A percentile compares a stretch with the other conserved stretches of the same genome.
Evolutionary conservation across 2,888 invertebrate species (phyloP).

Genomic region (Anticlea derivata): DNA sequence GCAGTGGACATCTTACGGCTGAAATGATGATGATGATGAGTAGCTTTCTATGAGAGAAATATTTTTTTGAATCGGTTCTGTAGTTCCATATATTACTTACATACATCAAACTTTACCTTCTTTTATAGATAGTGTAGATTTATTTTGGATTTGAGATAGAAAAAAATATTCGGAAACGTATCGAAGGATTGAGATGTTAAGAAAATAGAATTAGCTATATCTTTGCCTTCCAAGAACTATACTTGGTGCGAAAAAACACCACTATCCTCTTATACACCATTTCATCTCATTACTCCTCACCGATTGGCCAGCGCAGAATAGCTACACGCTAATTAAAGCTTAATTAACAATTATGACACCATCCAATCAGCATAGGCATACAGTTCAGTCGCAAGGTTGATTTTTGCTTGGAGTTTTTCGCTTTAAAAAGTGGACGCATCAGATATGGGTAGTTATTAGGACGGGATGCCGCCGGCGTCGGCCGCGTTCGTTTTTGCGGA

Average conservation of each 20-base stretch:
- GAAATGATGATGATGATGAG: too few species aligned
- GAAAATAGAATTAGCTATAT: background rate
- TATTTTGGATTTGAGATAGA: too few species aligned
- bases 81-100: too few species aligned
- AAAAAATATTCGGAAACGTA: too few species aligned
- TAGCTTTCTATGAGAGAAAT: too few species aligned
- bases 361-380: conserved; percentile 54
- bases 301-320: conserved; percentile 39
- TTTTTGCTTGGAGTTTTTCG: conserved; percentile 42
- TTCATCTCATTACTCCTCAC: conserved; percentile 16
- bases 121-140: too few species aligned
- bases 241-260: background rate
- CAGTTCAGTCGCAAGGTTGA: conserved; percentile 42
- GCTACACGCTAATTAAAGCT: conserved; percentile 50
- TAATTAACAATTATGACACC: conserved; percentile 60
- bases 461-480: conserved; percentile 59
- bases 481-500: conserved; percentile 44
- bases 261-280: conserved; percentile 10
- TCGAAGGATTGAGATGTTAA: background rate
- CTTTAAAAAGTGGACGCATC: conserved; percentile 59
- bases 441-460: conserved; percentile 74
- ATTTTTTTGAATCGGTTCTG: too few species aligned
- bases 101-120: too few species aligned
- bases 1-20: too few species aligned
- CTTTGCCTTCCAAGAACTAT: background rate